phyloP scores from a whole-genome alignment of 2,797 vertebrate species.

The Thripadectes ignobilis region DNA sequence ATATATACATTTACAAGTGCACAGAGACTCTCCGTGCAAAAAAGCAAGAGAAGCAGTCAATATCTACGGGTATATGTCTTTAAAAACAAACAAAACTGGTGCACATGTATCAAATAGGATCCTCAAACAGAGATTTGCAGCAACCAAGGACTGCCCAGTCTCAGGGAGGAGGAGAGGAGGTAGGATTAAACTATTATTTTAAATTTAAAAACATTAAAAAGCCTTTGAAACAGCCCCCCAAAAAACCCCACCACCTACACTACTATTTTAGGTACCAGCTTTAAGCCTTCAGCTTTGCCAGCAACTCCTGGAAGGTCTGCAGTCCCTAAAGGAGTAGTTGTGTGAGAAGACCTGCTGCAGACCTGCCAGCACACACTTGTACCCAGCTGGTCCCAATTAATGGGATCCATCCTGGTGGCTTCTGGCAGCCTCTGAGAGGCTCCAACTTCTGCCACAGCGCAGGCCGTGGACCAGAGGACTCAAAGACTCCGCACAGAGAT shows the following conservation, averaged over 20 bases:
- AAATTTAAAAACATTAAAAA: not conserved
- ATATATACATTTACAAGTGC: not conserved
- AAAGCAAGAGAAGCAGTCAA: not conserved
- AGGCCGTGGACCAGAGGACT: not conserved
- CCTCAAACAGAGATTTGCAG: not conserved
- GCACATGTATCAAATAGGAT: not conserved
- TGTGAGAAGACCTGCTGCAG: not conserved
- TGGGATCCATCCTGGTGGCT: not conserved
- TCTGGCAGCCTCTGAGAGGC: not conserved
- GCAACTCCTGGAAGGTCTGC: not conserved
- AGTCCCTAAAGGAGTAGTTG: not conserved
- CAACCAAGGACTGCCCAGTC: not conserved
- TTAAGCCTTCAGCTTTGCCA: not conserved
- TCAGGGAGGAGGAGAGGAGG: not conserved
- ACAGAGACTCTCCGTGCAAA: not conserved
- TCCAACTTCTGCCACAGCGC: not conserved
- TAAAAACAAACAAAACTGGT: not conserved
- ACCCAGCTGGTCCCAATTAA: not conserved
- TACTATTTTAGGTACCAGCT: not conserved
- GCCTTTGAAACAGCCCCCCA: too few relatives aligned
- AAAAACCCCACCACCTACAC: not conserved
- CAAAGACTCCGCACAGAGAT: not conserved
- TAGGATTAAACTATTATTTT: not conserved
- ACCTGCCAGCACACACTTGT: not conserved
- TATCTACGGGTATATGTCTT: not conserved